Conservation (phyloP, 2,888 invertebrate genomes). For the Troides helena region DNA sequence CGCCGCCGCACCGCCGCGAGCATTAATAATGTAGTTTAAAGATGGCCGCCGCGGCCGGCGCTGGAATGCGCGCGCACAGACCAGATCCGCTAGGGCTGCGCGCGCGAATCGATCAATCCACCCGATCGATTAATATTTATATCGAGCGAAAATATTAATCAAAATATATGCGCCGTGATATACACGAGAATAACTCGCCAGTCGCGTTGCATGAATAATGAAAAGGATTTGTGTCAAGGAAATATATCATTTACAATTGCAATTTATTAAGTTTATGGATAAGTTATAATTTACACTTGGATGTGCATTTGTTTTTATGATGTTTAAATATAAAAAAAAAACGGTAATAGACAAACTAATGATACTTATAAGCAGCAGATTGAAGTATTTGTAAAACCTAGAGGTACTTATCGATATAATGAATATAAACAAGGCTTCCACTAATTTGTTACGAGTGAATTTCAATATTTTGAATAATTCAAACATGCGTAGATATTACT, state of each 20-base stretch:
- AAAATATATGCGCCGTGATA: background rate
- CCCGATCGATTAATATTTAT: constrained; percentile 6
- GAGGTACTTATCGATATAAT: too few species aligned
- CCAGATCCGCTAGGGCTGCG: constrained; percentile 52
- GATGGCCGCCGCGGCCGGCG: constrained; percentile 65
- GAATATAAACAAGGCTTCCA: too few species aligned
- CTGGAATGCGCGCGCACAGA: constrained; percentile 65
- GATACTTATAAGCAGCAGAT: too few species aligned
- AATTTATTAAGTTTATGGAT: background rate
- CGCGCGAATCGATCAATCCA: constrained; percentile 38
- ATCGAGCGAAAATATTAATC: background rate
- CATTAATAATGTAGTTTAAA: constrained; percentile 78
- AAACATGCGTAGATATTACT: too few species aligned
- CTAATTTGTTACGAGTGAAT: too few species aligned
- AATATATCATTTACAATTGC: background rate
- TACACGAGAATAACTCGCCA: background rate
- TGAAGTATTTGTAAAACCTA: too few species aligned
- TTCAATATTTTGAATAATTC: too few species aligned
- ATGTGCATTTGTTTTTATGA: too few species aligned
- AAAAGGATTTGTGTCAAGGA: constrained; percentile 4
- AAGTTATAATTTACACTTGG: background rate
- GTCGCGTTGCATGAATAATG: constrained; percentile 6
- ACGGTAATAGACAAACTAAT: too few species aligned
- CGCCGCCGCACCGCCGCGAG: constrained; percentile 52
- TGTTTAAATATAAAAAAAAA: too few species aligned